Percentiles rank a stretch among this genome's conserved stretches.
These are phyloP conservation scores for Zelleria hepariella DNA, from an alignment of 2,888 invertebrate genomes.

Conservation along the genomic window DNA sequence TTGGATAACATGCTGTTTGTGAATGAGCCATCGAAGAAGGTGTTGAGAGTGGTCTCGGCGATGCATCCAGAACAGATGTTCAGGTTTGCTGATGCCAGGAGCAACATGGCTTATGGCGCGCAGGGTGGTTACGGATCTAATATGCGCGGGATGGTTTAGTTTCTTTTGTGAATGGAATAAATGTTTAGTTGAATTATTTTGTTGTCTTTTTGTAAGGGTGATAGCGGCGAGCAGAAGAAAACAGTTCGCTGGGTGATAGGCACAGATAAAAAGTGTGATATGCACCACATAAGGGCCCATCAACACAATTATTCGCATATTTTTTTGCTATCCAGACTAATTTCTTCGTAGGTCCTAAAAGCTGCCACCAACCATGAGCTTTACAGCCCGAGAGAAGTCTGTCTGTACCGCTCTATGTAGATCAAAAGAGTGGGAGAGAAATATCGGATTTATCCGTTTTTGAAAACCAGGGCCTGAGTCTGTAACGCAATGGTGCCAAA, in stretches of 20 bases:
- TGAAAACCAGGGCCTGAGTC: no score
- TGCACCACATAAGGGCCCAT: no score
- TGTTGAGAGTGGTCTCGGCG: slow-evolving; percentile 49
- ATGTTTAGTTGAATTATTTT: neutral
- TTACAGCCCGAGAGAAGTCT: no score
- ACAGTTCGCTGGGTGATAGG: neutral
- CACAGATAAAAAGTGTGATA: no score
- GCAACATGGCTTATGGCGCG: neutral
- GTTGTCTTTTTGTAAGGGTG: neutral
- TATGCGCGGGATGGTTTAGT: neutral
- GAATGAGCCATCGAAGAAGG: slow-evolving; percentile 46
- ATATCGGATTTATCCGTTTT: no score
- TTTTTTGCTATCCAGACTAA: no score
- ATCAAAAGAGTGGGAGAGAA: no score
- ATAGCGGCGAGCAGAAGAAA: neutral
- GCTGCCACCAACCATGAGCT: no score
- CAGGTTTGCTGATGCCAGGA: slow-evolving; percentile 22
- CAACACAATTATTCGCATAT: no score
- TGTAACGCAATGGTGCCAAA: no score
- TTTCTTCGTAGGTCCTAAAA: no score
- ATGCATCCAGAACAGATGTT: slow-evolving; percentile 46
- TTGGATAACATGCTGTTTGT: slow-evolving; percentile 39
- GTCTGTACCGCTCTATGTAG: no score
- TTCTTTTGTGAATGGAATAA: neutral
- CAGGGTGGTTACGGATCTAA: neutral